Percentiles rank a stretch among this genome's conserved stretches.
phyloP scores from a whole-genome alignment of 2,113 vertebrate genomes.

The Donacobius atricapilla region DNA sequence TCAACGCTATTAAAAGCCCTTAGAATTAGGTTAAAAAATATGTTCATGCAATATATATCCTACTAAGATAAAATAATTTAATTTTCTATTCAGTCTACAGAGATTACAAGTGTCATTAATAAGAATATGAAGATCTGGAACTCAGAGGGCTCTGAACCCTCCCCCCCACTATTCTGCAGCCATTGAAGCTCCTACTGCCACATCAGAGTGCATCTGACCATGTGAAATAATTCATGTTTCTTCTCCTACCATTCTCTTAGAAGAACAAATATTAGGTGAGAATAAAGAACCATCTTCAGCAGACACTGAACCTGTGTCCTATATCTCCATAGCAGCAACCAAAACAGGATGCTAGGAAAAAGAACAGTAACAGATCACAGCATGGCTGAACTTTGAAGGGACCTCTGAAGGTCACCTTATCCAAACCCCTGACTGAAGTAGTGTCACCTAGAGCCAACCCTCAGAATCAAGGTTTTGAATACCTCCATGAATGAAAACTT shows the following conservation, averaged over 20 bases:
- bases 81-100: not conserved
- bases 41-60: not conserved
- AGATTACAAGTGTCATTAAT: not conserved
- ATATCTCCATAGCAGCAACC: not conserved
- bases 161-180: not conserved
- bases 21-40: not conserved
- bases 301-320: not conserved
- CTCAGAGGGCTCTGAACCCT: not conserved
- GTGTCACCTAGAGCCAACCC: not conserved
- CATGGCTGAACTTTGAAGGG: not conserved
- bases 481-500: not conserved
- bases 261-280: not conserved
- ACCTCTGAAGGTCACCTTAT: not conserved
- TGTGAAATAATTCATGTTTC: not conserved
- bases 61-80: not conserved
- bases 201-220: not conserved
- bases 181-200: not conserved
- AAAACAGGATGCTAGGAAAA: not conserved
- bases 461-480: not conserved
- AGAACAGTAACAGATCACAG: not conserved
- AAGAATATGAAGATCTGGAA: not conserved
- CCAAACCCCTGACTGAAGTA: not conserved
- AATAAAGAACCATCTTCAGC: not conserved
- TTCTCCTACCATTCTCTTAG: not conserved
- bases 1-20: not conserved